Percentiles rank a stretch among this genome's conserved stretches.
phyloP scores from a whole-genome alignment of 2,797 vertebrate species.

The Fratercula arctica region DNA sequence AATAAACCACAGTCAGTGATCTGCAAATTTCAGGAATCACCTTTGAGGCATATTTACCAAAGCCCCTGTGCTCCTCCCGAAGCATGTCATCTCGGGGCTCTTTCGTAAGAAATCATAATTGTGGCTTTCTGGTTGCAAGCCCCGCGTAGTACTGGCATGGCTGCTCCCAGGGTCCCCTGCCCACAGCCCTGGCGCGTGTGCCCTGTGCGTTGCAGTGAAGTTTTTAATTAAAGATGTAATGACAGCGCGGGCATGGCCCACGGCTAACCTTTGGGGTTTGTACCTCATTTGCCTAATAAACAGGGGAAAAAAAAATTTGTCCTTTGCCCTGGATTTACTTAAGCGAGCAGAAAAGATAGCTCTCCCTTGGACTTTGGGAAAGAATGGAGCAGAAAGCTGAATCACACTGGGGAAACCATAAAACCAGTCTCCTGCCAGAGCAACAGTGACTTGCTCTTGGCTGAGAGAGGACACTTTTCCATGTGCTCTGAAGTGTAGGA shows the following conservation, averaged over 20 bases:
- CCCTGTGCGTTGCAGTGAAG: accelerated
- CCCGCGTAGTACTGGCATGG: accelerated
- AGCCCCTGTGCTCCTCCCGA: neutral
- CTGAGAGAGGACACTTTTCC: neutral
- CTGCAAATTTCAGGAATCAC: neutral
- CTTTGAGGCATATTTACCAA: neutral
- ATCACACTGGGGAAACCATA: neutral
- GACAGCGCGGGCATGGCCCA: accelerated
- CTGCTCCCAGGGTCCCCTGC: neutral
- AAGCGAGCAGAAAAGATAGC: neutral
- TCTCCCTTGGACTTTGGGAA: neutral
- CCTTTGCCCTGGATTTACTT: neutral
- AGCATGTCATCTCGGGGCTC: neutral
- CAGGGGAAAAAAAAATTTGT: neutral
- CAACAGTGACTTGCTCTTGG: neutral
- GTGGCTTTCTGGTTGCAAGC: neutral
- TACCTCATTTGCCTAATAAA: neutral
- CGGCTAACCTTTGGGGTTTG: neutral
- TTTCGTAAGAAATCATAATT: neutral
- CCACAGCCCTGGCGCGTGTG: accelerated
- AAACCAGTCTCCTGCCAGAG: neutral
- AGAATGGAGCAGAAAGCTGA: neutral
- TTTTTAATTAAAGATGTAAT: neutral
- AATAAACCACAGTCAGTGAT: neutral
- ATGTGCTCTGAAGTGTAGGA: accelerated